Base-by-base conservation (phyloP, 2,888 invertebrate genomes). In the Agelastica alni region DNA sequence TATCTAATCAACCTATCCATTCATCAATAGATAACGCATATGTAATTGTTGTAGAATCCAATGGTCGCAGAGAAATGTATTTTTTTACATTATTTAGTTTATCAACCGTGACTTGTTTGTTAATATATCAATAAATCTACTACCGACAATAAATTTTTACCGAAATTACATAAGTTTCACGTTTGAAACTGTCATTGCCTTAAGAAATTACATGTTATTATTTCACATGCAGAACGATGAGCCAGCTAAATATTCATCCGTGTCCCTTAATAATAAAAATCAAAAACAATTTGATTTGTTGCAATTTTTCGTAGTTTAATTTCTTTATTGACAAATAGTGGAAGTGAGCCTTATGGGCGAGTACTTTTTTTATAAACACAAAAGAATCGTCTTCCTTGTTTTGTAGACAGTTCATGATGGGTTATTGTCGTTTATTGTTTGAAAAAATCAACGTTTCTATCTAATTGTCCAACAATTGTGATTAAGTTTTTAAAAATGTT, bases 321-420 rank as follows among this genome's bases (percentile, higher is more conserved):
- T 51, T 41, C 32, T 26, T 22, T 55, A 55, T 66, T 65, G 56
- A 54, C 51, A 64, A 66, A 64, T 52, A 66, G 57, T 64, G 62
- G 64, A 66, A 63, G 60, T 54, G 30, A 34, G 37, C 42, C 54
- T 44, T 34, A 43, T 3, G 9, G 32, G n/a, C n/a, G n/a, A n/a
- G n/a, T n/a, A n/a, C 46, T 30, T 43, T 47, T 42, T 32, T 56
- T 39, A 17, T 31, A 22, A 51, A 53, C 53, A 41, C 44, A 49
- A 53, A 39, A 14, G 28, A 14, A 53, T 36, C 45, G 53, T 53
- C 53, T 45, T 49, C 39, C 16, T 32, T 34, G 18, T 22, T 49
- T 45, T 30, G 39, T 34, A 30, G 45, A 39, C 47, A 39, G 37
- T 47, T 36, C 17, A 18, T 47, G 30, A 9, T 43, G 30, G 36